Conservation (phyloP, 1,140 invertebrate genomes). For the Trachymyrmex septentrionalis region DNA sequence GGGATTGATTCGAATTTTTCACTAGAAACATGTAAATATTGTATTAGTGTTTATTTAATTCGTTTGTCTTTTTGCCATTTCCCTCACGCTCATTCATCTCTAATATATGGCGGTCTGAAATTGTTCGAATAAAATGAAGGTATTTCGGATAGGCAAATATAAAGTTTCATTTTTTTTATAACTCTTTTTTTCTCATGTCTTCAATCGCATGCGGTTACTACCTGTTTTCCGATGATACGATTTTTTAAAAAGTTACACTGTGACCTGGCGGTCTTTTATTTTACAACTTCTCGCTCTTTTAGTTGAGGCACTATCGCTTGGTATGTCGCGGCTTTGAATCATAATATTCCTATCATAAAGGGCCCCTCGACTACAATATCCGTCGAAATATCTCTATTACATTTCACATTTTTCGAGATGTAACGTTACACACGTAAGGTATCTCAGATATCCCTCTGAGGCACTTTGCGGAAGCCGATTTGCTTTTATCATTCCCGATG, state of each 20-base stretch:
- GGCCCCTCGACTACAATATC: constrained; percentile 12
- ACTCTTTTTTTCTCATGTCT: neutral
- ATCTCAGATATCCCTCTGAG: constrained; percentile 50
- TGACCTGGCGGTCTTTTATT: constrained; percentile 28
- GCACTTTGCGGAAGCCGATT: constrained; percentile 62
- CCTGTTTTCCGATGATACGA: constrained; percentile 39
- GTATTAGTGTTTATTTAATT: constrained; percentile 30
- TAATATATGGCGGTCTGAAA: constrained; percentile 24
- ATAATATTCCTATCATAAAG: constrained; percentile 54
- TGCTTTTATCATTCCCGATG: constrained; percentile 57
- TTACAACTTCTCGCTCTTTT: constrained; percentile 5
- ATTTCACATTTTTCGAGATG: constrained; percentile 59
- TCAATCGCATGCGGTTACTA: constrained; percentile 10
- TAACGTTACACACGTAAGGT: constrained; percentile 43
- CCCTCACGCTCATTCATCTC: constrained; percentile 41
- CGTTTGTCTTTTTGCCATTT: constrained; percentile 36
- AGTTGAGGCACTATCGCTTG: neutral
- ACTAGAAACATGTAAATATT: constrained; percentile 27
- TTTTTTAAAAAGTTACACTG: constrained; percentile 33
- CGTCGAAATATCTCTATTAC: constrained; percentile 53
- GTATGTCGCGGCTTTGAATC: constrained; percentile 20
- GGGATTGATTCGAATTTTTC: constrained; percentile 44
- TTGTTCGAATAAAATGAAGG: constrained; percentile 41
- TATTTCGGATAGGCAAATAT: constrained; percentile 26
- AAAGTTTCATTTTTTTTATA: constrained; percentile 19